Evolutionary conservation across 2,113 vertebrate genomes (phyloP).

Genomic region (Narcine bancroftii): DNA sequence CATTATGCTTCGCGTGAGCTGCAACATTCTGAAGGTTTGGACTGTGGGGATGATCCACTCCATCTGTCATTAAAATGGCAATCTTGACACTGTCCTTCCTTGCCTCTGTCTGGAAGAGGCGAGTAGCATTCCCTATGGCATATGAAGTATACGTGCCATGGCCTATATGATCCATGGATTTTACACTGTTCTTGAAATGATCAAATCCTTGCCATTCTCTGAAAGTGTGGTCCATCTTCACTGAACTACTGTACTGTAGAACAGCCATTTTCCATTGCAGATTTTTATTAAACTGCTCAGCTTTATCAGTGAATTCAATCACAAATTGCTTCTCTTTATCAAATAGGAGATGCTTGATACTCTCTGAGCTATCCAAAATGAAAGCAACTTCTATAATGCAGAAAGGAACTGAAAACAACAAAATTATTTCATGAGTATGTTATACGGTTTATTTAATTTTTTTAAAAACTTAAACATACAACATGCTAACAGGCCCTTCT

Average conservation of each 20-base stretch:
- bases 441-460: not conserved
- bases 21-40: slow-evolving; percentile 61
- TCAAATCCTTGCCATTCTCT: slow-evolving; percentile 63
- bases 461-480: no score
- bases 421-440: slow-evolving; percentile 9
- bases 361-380: slow-evolving; percentile 85
- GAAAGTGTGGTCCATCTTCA: slow-evolving; percentile 66
- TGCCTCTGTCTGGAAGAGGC: slow-evolving; percentile 64
- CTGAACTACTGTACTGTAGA: slow-evolving; percentile 78
- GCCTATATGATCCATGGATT: slow-evolving; percentile 65
- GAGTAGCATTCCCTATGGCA: slow-evolving; percentile 71
- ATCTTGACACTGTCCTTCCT: slow-evolving; percentile 56
- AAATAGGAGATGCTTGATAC: slow-evolving; percentile 63
- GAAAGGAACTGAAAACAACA: slow-evolving; percentile 49
- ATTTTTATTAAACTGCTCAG: slow-evolving; percentile 51
- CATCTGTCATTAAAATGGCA: slow-evolving; percentile 74
- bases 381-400: slow-evolving; percentile 72
- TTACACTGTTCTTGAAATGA: slow-evolving; percentile 61
- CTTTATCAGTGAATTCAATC: slow-evolving; percentile 55
- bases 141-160: slow-evolving; percentile 80
- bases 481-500: no score
- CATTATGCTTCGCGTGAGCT: slow-evolving; percentile 60
- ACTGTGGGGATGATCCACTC: slow-evolving; percentile 72
- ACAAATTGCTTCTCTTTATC: slow-evolving; percentile 71
- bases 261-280: slow-evolving; percentile 61